Evolutionary conservation across 2,113 vertebrate species (phyloP).

Genomic region (Scomber colias): DNA sequence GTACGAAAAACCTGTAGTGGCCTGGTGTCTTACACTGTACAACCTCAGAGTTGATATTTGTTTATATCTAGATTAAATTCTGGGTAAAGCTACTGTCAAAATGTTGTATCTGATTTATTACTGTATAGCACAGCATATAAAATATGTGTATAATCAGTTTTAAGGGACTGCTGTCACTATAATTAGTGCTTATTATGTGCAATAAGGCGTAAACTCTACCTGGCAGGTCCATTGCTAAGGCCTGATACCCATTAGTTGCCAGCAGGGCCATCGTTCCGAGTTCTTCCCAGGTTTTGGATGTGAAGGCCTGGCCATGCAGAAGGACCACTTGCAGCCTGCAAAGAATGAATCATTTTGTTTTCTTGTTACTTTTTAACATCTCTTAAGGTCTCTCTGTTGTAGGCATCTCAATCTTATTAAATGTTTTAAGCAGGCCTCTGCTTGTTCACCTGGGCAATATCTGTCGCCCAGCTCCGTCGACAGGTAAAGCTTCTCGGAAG

Average conservation of each 20-base stretch:
- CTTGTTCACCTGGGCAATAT: conserved; percentile 84
- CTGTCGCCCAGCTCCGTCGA: conserved; percentile 74
- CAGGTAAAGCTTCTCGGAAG: conserved; percentile 89
- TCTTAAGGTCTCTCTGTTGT: background rate
- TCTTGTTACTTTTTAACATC: background rate
- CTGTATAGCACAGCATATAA: too few species aligned
- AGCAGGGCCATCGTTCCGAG: conserved; percentile 92
- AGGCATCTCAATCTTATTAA: background rate
- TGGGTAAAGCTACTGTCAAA: too few species aligned
- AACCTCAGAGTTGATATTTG: too few species aligned
- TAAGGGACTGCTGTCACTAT: background rate
- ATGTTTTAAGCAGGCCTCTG: background rate
- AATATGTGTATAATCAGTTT: background rate
- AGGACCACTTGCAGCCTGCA: conserved; percentile 90
- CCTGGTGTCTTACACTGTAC: too few species aligned
- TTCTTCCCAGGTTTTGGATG: conserved; percentile 93
- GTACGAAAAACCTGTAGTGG: too few species aligned
- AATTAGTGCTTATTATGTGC: background rate
- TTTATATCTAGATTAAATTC: too few species aligned
- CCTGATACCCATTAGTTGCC: conserved; percentile 89
- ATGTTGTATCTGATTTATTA: too few species aligned
- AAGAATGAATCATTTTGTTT: background rate
- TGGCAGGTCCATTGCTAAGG: conserved; percentile 93
- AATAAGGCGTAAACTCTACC: conserved; percentile 80
- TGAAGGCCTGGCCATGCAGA: conserved; percentile 95